These are phyloP conservation scores for Mustela lutreola DNA, from an alignment of 2,113 vertebrate species.

Conservation along the genomic window DNA sequence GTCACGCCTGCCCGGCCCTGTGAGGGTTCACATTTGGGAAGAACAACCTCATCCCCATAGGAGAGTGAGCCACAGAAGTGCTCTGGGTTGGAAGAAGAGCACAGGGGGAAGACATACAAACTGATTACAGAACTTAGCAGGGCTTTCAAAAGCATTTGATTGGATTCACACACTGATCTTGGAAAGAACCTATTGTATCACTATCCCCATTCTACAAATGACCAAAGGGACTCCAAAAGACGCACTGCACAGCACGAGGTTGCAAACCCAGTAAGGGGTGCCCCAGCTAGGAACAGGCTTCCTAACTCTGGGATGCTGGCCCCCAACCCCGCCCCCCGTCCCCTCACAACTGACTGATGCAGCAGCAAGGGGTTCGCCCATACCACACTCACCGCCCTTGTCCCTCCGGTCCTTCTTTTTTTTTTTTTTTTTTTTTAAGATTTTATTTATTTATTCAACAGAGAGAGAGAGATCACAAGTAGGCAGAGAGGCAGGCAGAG, in stretches of 20 bases:
- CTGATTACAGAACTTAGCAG: not conserved
- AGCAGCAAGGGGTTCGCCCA: not conserved
- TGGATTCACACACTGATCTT: not conserved
- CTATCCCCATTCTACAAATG: not conserved
- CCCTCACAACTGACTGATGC: not conserved
- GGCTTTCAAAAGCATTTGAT: not conserved
- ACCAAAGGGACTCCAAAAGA: not conserved
- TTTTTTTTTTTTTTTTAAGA: no score
- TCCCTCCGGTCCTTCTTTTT: not conserved
- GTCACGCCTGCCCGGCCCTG: not conserved
- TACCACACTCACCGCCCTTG: not conserved
- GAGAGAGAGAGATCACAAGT: no score
- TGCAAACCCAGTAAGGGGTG: not conserved
- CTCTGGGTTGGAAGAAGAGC: not conserved
- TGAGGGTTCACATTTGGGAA: not conserved
- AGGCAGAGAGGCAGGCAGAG: no score
- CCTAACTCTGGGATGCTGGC: not conserved
- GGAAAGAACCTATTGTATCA: not conserved
- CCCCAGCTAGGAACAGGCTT: not conserved
- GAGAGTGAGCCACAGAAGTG: not conserved
- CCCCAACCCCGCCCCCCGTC: not conserved
- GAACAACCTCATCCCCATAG: not conserved
- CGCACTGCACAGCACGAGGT: not conserved
- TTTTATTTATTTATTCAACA: no score
- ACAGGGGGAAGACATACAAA: not conserved